Evolutionary conservation across 2,888 invertebrate genomes (phyloP).

Genomic region (Orthosia incerta): DNA sequence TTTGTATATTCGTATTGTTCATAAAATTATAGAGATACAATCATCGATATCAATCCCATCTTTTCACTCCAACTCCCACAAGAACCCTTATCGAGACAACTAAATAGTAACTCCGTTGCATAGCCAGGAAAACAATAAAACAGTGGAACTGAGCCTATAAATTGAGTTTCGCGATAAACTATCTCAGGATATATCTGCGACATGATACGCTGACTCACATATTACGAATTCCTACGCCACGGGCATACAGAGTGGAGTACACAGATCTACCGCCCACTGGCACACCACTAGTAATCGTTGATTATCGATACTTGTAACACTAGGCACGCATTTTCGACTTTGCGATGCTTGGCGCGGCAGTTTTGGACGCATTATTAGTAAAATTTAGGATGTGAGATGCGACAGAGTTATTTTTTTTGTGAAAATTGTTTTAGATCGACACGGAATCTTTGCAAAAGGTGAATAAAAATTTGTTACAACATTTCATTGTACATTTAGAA

Average conservation of each 20-base stretch:
- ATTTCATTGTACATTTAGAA: no score
- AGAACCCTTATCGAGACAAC: conserved; percentile 7
- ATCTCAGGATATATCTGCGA: conserved; percentile 53
- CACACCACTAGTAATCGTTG: conserved; percentile 47
- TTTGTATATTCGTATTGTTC: neutral
- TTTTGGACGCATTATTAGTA: neutral
- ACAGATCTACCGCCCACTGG: conserved; percentile 49
- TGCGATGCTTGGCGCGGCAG: neutral
- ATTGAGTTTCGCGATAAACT: conserved; percentile 62
- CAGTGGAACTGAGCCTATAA: conserved; percentile 44
- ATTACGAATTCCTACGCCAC: conserved; percentile 57
- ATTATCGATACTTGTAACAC: conserved; percentile 59
- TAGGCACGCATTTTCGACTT: conserved; percentile 29
- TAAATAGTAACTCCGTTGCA: conserved; percentile 29
- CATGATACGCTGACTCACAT: conserved; percentile 66
- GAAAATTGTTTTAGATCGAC: neutral
- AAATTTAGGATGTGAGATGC: neutral
- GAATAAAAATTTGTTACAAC: no score
- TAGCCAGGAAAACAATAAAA: conserved; percentile 60
- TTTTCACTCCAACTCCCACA: conserved; percentile 18
- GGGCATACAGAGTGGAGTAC: conserved; percentile 46
- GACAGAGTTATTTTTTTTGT: neutral
- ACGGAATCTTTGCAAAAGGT: no score
- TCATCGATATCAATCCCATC: neutral
- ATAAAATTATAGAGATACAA: neutral